A percentile compares a stretch with the other conserved stretches of the same genome.
Conservation (phyloP, 2,113 vertebrate genomes). For the Synodontis membranacea region DNA sequence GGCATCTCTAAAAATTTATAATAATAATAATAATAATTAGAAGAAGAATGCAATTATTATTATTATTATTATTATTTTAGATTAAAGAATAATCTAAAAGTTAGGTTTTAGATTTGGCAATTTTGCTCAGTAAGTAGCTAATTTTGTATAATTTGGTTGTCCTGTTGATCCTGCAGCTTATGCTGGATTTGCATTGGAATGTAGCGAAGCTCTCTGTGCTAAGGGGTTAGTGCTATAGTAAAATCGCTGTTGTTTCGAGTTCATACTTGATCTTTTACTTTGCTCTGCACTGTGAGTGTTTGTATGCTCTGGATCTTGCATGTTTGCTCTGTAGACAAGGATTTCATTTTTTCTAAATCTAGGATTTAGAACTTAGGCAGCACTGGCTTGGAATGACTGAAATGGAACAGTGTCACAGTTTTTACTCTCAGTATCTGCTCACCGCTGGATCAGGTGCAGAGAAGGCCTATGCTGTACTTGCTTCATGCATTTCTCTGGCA, state of each 20-base stretch:
- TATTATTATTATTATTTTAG: too few species aligned
- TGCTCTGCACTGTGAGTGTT: not conserved
- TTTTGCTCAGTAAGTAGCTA: constrained; percentile 16
- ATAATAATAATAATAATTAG: too few species aligned
- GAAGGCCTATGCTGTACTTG: not conserved
- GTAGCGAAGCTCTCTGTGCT: not conserved
- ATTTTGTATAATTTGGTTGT: constrained; percentile 22
- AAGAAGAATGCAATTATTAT: too few species aligned
- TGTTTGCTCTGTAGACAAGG: not conserved
- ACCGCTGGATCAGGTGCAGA: not conserved
- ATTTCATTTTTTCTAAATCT: constrained; percentile 4
- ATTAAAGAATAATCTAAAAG: too few species aligned
- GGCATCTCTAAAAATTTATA: too few species aligned
- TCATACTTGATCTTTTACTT: not conserved
- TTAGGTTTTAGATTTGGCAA: too few species aligned
- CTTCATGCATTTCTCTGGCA: not conserved
- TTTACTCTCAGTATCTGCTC: not conserved
- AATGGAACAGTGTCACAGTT: not conserved
- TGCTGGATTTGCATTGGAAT: constrained; percentile 8
- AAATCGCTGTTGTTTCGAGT: not conserved
- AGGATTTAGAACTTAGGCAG: not conserved
- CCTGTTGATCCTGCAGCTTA: not conserved
- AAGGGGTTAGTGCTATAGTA: not conserved
- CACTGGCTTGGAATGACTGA: not conserved
- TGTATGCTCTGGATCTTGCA: not conserved